A percentile compares a stretch with the other conserved stretches of the same genome.
These are phyloP conservation scores for Rhodophaea formosa DNA, from an alignment of 2,888 invertebrate genomes.

Conservation along the genomic window DNA sequence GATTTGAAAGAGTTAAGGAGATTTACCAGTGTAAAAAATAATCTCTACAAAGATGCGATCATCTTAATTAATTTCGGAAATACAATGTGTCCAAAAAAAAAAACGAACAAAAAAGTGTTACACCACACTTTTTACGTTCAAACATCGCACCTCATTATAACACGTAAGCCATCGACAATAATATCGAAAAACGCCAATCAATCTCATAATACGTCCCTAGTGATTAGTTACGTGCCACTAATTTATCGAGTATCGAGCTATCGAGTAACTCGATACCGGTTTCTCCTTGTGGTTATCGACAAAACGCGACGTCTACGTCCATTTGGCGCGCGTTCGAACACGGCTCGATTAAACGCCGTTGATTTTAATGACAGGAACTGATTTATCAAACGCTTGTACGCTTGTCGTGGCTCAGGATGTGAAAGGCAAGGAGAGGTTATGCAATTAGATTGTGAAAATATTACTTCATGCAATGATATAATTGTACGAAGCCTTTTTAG, in stretches of 20 bases:
- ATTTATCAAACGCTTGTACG: slow-evolving; percentile 4
- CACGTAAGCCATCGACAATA: slow-evolving; percentile 52
- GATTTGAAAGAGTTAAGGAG: neutral
- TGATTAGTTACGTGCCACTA: slow-evolving; percentile 66
- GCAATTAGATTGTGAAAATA: no score
- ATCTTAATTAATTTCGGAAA: slow-evolving; percentile 4
- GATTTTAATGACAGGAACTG: slow-evolving; percentile 16
- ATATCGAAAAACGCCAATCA: slow-evolving; percentile 65
- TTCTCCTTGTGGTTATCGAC: slow-evolving; percentile 58
- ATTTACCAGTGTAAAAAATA: neutral
- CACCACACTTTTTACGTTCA: slow-evolving; percentile 40
- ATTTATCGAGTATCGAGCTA: slow-evolving; percentile 54
- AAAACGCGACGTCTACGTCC: slow-evolving; percentile 44
- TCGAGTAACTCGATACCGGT: slow-evolving; percentile 51
- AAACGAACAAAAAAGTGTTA: slow-evolving; percentile 38
- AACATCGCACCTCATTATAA: slow-evolving; percentile 59
- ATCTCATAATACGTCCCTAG: slow-evolving; percentile 61
- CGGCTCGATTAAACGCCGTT: slow-evolving; percentile 15
- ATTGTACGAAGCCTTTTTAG: no score
- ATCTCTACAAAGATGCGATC: neutral
- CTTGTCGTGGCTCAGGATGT: neutral
- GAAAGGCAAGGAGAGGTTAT: neutral
- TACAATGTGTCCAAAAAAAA: neutral
- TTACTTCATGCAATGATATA: no score
- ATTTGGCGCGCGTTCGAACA: slow-evolving; percentile 16